These are phyloP conservation scores for Ernsta delagoae DNA, from an alignment of 2,888 invertebrate genomes.

Conservation along the genomic window DNA sequence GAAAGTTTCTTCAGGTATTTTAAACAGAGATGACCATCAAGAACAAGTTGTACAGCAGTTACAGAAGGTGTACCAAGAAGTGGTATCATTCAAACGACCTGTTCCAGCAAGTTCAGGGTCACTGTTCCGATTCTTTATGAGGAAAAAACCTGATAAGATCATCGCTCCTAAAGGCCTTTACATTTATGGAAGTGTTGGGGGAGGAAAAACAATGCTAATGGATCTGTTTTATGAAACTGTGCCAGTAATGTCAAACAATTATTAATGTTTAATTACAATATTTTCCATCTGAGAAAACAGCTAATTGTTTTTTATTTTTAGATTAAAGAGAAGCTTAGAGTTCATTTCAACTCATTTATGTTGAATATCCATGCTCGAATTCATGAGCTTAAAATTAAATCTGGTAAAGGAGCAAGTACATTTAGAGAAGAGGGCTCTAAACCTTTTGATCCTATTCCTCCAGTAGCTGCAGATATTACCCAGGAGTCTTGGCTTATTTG, in stretches of 20 bases:
- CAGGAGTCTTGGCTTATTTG: slow-evolving; percentile 96
- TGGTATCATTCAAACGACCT: slow-evolving; percentile 84
- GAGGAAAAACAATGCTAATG: slow-evolving; percentile 99
- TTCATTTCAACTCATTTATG: slow-evolving; percentile 99
- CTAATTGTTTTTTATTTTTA: slow-evolving; percentile 19
- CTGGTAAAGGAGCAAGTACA: slow-evolving; percentile 76
- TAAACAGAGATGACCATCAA: slow-evolving; percentile 90
- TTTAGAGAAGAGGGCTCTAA: slow-evolving; percentile 73
- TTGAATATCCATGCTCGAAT: slow-evolving; percentile 96
- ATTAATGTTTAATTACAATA: background rate
- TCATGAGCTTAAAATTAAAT: slow-evolving; percentile 91
- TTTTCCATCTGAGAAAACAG: slow-evolving; percentile 14
- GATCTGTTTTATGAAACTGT: slow-evolving; percentile 94
- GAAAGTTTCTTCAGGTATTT: slow-evolving; percentile 84
- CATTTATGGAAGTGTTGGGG: slow-evolving; percentile 95
- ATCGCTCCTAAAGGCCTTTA: slow-evolving; percentile 92
- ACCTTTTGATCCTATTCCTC: slow-evolving; percentile 96
- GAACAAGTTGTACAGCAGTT: slow-evolving; percentile 87
- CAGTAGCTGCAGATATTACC: slow-evolving; percentile 95
- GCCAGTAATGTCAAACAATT: slow-evolving; percentile 59
- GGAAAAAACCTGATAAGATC: slow-evolving; percentile 67
- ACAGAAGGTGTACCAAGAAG: slow-evolving; percentile 87
- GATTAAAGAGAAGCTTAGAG: slow-evolving; percentile 90
- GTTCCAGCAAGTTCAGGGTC: slow-evolving; percentile 48
- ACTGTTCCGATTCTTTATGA: slow-evolving; percentile 69